Base-by-base conservation (phyloP, 2,888 invertebrate species). In the Meloe dianella region DNA sequence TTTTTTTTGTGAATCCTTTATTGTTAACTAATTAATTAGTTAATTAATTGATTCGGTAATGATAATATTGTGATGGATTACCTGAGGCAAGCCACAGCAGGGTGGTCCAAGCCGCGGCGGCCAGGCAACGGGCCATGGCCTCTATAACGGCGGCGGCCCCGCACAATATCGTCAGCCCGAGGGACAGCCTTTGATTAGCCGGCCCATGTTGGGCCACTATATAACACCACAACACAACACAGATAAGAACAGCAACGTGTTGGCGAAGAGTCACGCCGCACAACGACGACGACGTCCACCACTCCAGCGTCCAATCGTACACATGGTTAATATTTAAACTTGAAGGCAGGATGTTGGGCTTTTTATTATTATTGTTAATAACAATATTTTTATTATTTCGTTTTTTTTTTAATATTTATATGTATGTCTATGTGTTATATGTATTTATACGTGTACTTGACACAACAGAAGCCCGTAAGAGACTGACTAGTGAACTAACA, bases 101-200 rank as follows among this genome's bases (percentile, higher is more conserved):
- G 77, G 80, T 82, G 84, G 84, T 82, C 84, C 82, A 82, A 81
- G 82, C 81, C 81, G 82, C 83, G 79, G 82, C 30, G 69, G 65
- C 80, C 74, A 81, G 77, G 77, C 80, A 78, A 77, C 76, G 74
- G 77, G 77, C 80, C 80, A 81, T 81, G 79, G 78, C 80, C 79
- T 78, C 78, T 76, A 77, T 80, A 38, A n/a, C n/a, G n/a, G 38
- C 75, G 78, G 77, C 79, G 79, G 79, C 80, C 80, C 79, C 80
- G 78, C 80, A 82, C 78, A 80, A 78, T 80, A 82, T 85, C 85
- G 85, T 86, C 86, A 85, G 79, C 83, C 85, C 85, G 86, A 87
- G 86, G 87, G 87, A 86, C 85, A 85, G 85, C 86, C 87, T 86
- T 86, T 86, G 85, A 86, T 84, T 75, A 76, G 78, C 76, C 80